Conservation (phyloP, 2,888 invertebrate species). For the Flexamia atlantica region DNA sequence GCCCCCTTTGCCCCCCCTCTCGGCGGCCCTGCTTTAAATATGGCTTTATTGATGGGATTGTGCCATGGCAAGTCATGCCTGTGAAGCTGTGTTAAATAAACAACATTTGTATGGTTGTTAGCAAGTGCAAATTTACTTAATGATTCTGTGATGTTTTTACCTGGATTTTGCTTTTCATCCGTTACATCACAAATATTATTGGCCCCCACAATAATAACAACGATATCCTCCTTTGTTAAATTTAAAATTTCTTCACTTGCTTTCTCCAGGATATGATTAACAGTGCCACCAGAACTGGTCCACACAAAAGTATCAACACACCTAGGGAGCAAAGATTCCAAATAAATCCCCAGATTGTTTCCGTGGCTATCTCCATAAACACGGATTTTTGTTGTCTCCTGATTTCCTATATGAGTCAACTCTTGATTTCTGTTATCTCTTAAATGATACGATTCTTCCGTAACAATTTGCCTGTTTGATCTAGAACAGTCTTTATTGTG, state of each 20-base stretch:
- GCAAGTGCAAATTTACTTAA: background rate
- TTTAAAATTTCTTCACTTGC: background rate
- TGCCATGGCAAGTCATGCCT: background rate
- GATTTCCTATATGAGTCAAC: background rate
- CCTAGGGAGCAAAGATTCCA: background rate
- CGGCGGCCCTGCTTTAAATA: too few species aligned
- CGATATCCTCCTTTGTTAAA: background rate
- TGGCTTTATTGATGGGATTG: background rate
- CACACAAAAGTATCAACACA: too few species aligned
- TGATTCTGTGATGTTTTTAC: background rate
- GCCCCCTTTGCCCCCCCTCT: too few species aligned
- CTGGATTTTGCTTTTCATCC: background rate
- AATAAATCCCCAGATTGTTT: background rate
- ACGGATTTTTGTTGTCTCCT: background rate
- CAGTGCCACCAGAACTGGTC: too few species aligned
- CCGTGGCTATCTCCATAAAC: background rate
- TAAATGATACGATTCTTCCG: background rate
- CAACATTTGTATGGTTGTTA: conserved; percentile 1
- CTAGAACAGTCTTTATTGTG: too few species aligned
- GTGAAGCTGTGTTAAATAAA: background rate
- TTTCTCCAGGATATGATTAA: background rate
- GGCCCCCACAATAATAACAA: background rate
- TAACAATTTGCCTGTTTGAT: too few species aligned
- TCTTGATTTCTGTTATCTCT: background rate
- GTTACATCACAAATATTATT: background rate